Evolutionary conservation across 2,113 vertebrate species (phyloP).

Genomic region (Neomonachus schauinslandi): DNA sequence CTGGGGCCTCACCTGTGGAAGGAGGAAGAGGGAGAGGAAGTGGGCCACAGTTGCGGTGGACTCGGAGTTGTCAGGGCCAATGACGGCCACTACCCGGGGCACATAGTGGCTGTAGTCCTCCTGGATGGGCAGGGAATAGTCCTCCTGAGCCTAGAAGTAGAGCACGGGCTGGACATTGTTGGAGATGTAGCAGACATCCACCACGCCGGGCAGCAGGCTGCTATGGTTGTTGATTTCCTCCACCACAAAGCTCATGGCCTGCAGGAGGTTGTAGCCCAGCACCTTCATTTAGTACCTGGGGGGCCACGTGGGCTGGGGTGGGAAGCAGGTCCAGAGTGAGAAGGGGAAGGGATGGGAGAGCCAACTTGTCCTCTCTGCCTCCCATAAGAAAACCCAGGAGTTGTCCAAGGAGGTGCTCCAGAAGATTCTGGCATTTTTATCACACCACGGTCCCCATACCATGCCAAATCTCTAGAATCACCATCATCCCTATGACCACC

Average conservation of each 20-base stretch:
- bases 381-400: not conserved
- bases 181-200: conserved; percentile 87
- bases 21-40: conserved; percentile 85
- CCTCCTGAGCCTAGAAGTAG: conserved; percentile 81
- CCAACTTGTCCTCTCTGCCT: not conserved
- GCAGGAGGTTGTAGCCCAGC: conserved; percentile 88
- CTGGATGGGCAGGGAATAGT: not conserved
- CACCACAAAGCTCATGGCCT: conserved; percentile 90
- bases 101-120: conserved; percentile 9
- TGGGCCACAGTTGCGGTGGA: conserved; percentile 83
- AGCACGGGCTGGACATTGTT: conserved; percentile 86
- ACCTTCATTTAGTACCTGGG: conserved; percentile 85
- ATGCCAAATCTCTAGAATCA: not conserved
- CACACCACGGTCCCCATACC: not conserved
- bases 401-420: not conserved
- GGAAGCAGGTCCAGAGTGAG: not conserved
- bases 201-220: conserved; percentile 87
- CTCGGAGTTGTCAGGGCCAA: conserved; percentile 90
- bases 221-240: conserved; percentile 90
- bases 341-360: rapidly evolving
- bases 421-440: not conserved
- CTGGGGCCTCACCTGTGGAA: conserved; percentile 87
- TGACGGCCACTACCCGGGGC: conserved; percentile 83
- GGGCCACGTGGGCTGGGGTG: rapidly evolving
- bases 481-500: not conserved